Evolutionary conservation across 2,797 vertebrate species (phyloP).

Genomic region (Somateria mollissima): DNA sequence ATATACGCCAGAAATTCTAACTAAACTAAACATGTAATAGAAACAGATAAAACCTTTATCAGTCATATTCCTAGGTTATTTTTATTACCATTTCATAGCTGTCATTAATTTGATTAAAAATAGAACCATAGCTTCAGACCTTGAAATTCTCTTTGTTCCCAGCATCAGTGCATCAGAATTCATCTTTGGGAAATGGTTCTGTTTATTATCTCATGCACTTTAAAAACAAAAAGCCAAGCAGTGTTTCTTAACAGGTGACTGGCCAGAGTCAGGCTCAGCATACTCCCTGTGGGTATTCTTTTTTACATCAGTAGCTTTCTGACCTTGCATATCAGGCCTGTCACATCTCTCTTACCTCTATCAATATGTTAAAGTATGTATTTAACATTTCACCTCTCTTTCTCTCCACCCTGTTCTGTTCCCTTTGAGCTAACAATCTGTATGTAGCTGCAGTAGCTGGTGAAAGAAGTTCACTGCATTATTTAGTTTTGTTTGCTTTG

Average conservation of each 20-base stretch:
- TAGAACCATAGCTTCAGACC: neutral
- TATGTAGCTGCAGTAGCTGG: neutral
- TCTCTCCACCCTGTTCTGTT: neutral
- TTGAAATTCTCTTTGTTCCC: neutral
- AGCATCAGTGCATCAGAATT: neutral
- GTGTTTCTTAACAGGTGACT: neutral
- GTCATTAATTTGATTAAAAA: neutral
- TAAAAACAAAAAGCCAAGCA: neutral
- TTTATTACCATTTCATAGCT: neutral
- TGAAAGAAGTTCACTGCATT: conserved; percentile 36
- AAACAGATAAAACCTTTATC: neutral
- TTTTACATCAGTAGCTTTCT: neutral
- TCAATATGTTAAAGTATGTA: neutral
- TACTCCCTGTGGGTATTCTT: neutral
- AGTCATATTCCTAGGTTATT: neutral
- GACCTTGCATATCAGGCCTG: neutral
- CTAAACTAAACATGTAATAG: neutral
- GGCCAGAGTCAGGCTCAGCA: neutral
- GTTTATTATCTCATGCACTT: neutral
- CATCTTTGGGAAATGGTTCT: neutral
- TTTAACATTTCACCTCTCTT: conserved; percentile 20
- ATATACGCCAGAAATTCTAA: neutral
- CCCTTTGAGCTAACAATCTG: conserved; percentile 3
- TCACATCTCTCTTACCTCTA: neutral
- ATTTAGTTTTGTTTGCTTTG: conserved; percentile 52